These are phyloP conservation scores for Leptodactylus fuscus DNA, from an alignment of 2,113 vertebrate genomes.

Conservation along the genomic window DNA sequence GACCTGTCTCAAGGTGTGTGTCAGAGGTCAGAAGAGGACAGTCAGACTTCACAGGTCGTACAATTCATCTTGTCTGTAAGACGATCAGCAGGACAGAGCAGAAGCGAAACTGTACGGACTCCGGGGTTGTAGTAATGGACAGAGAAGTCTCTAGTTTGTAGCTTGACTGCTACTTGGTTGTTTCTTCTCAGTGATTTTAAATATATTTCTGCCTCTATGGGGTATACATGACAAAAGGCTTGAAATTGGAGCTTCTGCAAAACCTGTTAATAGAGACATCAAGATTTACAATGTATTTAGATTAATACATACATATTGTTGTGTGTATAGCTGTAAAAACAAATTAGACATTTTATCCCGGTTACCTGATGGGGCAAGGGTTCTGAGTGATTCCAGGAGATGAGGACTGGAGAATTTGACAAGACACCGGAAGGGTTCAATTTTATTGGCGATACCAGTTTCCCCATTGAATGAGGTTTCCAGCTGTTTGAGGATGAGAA, in stretches of 20 bases:
- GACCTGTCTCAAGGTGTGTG: neutral
- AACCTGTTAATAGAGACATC: constrained; percentile 72
- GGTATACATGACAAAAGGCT: constrained; percentile 89
- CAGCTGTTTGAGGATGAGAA: constrained; percentile 73
- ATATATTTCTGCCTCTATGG: constrained; percentile 87
- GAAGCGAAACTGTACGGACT: neutral
- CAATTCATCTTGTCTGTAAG: neutral
- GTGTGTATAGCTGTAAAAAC: too few relatives aligned
- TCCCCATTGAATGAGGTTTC: constrained; percentile 86
- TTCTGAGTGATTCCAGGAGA: constrained; percentile 87
- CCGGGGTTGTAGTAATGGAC: neutral
- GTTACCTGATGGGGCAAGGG: constrained; percentile 83
- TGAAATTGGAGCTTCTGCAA: constrained; percentile 86
- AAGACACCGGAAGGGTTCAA: constrained; percentile 83
- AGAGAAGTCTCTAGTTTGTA: constrained; percentile 52
- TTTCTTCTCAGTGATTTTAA: constrained; percentile 88
- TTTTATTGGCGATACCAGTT: constrained; percentile 69
- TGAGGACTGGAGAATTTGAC: constrained; percentile 89
- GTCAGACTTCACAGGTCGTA: neutral
- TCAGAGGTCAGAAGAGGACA: neutral
- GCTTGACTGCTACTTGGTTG: constrained; percentile 59
- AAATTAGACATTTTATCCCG: neutral
- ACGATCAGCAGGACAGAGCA: neutral
- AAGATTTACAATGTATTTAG: neutral
- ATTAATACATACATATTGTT: too few relatives aligned